Evolutionary conservation across 2,797 vertebrate genomes (phyloP).

Genomic region (Xerus rutilus): DNA sequence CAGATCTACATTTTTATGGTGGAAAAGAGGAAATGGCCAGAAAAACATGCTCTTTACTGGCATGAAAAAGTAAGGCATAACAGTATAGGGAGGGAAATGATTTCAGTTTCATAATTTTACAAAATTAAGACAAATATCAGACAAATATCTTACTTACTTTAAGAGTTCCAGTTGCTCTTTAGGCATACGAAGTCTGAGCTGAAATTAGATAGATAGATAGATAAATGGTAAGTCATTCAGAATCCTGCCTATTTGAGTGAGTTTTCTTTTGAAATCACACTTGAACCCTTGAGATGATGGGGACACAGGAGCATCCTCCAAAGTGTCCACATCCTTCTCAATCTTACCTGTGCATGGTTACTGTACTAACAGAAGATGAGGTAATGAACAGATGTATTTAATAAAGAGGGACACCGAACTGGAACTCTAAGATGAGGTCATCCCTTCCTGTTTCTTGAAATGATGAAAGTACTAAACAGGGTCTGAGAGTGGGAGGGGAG

Average conservation of each 20-base stretch:
- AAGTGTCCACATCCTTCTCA: background rate
- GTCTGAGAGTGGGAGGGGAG: no score
- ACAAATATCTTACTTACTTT: slow-evolving; percentile 64
- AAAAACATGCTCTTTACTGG: background rate
- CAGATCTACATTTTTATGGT: background rate
- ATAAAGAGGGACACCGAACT: background rate
- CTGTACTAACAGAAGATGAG: background rate
- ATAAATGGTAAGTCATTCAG: background rate
- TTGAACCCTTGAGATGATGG: background rate
- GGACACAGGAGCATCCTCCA: background rate
- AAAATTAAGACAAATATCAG: accelerated
- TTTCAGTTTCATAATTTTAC: background rate
- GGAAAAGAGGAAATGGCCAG: background rate
- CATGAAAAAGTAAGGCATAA: background rate
- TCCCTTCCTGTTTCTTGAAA: background rate
- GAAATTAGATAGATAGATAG: background rate
- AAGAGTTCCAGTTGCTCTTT: slow-evolving; percentile 70
- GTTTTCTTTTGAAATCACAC: background rate
- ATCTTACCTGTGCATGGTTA: background rate
- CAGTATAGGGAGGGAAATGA: background rate
- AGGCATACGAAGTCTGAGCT: slow-evolving; percentile 67
- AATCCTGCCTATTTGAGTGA: background rate
- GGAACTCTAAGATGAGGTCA: no score
- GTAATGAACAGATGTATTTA: background rate
- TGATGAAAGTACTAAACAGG: background rate